phyloP scores from a whole-genome alignment of 2,888 invertebrate species.

The Listrodromus nycthemerus region DNA sequence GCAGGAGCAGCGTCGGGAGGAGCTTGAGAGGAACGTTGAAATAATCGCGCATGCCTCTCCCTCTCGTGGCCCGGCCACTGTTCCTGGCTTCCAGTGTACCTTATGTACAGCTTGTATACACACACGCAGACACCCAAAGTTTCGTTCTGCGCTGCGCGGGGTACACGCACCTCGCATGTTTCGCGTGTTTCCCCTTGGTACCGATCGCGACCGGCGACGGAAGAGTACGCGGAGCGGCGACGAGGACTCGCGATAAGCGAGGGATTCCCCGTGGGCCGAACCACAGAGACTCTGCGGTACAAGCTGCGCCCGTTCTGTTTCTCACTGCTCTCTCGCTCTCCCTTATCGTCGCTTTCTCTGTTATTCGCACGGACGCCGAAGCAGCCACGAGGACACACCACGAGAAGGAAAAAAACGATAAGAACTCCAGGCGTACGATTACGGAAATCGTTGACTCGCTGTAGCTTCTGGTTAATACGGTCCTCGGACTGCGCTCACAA shows the following conservation, averaged over 20 bases:
- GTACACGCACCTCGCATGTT: conserved; percentile 63
- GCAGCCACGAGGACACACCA: conserved; percentile 29
- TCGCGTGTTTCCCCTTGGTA: conserved; percentile 52
- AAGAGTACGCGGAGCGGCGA: conserved; percentile 40
- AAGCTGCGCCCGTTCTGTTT: not conserved
- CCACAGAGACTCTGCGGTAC: conserved; percentile 49
- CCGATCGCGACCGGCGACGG: conserved; percentile 36
- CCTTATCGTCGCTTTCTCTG: not conserved
- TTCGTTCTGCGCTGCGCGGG: conserved; percentile 67
- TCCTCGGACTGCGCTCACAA: not conserved
- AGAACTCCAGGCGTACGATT: conserved; percentile 29
- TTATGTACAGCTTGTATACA: not conserved
- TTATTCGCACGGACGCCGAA: not conserved
- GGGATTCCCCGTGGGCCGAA: conserved; percentile 67
- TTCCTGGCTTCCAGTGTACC: not conserved
- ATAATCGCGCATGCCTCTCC: conserved; percentile 3
- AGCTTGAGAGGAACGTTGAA: conserved; percentile 18
- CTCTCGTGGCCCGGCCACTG: not conserved
- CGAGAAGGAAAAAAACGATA: conserved; percentile 53
- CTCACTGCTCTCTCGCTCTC: not conserved
- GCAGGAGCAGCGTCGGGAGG: not conserved
- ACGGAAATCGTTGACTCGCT: conserved; percentile 14
- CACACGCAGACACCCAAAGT: conserved; percentile 21
- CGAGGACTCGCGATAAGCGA: conserved; percentile 71
- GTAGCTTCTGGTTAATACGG: conserved; percentile 15